Conservation (phyloP, 1,140 invertebrate genomes). For the Zaprionus lachaisei region DNA sequence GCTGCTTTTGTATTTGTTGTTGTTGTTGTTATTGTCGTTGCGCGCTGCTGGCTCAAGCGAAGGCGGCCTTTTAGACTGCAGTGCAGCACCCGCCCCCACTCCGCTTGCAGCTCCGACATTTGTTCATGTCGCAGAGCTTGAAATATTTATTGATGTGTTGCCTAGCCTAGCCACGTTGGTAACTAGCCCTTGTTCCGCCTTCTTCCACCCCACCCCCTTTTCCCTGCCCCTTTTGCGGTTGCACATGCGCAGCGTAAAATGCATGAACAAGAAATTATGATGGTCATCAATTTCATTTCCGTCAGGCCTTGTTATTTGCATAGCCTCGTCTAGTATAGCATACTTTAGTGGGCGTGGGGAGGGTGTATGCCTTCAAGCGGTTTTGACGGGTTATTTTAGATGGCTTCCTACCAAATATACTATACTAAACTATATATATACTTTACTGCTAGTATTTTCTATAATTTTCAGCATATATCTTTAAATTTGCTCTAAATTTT, state of each 20-base stretch:
- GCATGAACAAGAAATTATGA: constrained; percentile 38
- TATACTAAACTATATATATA: neutral
- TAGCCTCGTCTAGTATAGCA: neutral
- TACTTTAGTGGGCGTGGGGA: neutral
- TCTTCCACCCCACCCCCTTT: no score
- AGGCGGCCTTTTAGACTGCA: constrained; percentile 15
- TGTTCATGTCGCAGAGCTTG: constrained; percentile 3
- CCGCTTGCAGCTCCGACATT: neutral
- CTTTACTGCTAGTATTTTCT: neutral
- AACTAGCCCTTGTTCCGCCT: neutral
- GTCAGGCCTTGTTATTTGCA: constrained; percentile 14
- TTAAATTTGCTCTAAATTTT: neutral
- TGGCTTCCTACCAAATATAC: neutral
- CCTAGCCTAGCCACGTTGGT: neutral
- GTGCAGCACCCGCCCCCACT: neutral
- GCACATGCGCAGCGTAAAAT: constrained; percentile 23
- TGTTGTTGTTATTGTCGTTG: constrained; percentile 17
- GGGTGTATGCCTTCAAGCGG: neutral
- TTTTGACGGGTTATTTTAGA: neutral
- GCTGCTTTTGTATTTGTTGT: constrained; percentile 10
- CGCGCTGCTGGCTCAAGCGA: constrained; percentile 3
- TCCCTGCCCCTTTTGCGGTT: neutral
- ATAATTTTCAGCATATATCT: neutral
- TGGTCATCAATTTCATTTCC: constrained; percentile 46
- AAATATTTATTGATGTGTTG: constrained; percentile 44